Evolutionary conservation across 2,888 invertebrate genomes (phyloP).

Genomic region (Agrotis clavis): DNA sequence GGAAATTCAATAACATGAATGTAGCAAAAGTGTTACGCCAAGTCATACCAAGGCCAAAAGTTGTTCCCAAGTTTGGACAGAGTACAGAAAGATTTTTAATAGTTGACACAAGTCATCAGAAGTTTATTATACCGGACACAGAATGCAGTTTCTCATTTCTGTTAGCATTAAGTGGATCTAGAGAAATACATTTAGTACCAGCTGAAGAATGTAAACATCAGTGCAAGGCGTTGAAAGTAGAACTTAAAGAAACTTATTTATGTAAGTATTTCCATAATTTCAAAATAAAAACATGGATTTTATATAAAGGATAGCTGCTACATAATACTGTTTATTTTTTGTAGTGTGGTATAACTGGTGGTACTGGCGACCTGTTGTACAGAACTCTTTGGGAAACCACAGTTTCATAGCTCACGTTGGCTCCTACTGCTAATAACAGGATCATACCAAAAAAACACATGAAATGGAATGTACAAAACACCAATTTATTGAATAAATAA

Average conservation of each 20-base stretch:
- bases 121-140: conserved; percentile 94
- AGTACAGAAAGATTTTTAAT: conserved; percentile 95
- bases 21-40: conserved; percentile 93
- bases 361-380: conserved; percentile 94
- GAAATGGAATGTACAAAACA: conserved; percentile 83
- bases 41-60: conserved; percentile 93
- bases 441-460: conserved; percentile 57
- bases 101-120: conserved; percentile 93
- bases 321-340: conserved; percentile 75
- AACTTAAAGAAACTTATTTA: conserved; percentile 94
- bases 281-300: neutral
- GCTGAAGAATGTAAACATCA: conserved; percentile 94
- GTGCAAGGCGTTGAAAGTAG: conserved; percentile 93
- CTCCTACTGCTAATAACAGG: conserved; percentile 92
- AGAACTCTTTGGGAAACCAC: conserved; percentile 91
- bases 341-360: conserved; percentile 96
- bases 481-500: conserved; percentile 77
- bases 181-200: conserved; percentile 94
- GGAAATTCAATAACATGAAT: conserved; percentile 95
- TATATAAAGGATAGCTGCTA: neutral
- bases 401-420: conserved; percentile 93
- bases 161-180: conserved; percentile 93
- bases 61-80: conserved; percentile 94
- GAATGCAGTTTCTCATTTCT: conserved; percentile 96
- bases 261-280: conserved; percentile 90